Base-by-base conservation (phyloP, 2,113 vertebrate genomes). In the Marmota flaviventris region DNA sequence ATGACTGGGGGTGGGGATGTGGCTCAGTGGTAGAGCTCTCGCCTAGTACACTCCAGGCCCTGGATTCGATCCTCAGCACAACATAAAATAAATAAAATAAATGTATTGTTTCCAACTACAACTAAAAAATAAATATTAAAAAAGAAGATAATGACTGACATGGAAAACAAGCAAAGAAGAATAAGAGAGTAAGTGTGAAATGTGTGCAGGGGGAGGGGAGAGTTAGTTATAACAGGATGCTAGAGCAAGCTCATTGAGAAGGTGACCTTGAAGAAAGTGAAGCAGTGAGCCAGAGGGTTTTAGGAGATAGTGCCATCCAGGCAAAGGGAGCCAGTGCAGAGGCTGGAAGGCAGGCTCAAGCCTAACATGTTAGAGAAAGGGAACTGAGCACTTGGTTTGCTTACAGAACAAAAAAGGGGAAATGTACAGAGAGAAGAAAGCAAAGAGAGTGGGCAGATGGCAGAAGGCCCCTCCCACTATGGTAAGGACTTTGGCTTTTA, bases 151-250 rank as follows among this genome's bases (percentile, higher is more conserved):
- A 17, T 17, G 18, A 11, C 5, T 20, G 18, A 45, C 16, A 4
- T 16, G 2, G 37, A 12, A 37, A 39, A 75, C 2, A 2, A 12
- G 11, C 27, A 20, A 87, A 67, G 22, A 18, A 22, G 24, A 53
- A 12, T 20, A 39, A n/a, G 45, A 34, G 42, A 89, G 37, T 11
- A 48, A 39, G 25, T n/a, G 1, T 10, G 56, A 9, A 18, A 17
- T 29, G 34, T n/a, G 61, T 17, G 5, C 51, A 48, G n/a, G 17
- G 34, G 2, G 1, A 4, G 0, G 2, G 3, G 2, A 16, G 27
- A 29, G 5, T 76, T 14, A 20, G 18, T 3, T 24, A 24, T 61
- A 89, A n/a, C 17, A 76, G 45, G 53, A 8, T 37, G 22, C 45
- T 58, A 4, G 5, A 22, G 42, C 27, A 61, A 5, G 27, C n/a